Base-by-base conservation (phyloP, 2,113 vertebrate species). In the Lophotis ruficrista region DNA sequence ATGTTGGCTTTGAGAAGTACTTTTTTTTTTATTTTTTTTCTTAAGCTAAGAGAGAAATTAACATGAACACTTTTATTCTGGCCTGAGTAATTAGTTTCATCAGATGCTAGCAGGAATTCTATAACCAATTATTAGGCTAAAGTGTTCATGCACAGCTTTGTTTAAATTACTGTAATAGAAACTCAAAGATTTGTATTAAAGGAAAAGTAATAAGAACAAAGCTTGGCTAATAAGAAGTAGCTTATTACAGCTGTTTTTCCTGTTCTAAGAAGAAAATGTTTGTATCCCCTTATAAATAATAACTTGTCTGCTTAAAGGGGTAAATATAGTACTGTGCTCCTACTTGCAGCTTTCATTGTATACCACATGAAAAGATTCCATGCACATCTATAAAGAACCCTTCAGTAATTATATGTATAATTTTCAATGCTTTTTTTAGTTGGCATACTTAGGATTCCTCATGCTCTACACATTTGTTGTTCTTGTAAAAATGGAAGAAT, bases 381-480 rank as follows among this genome's bases (percentile, higher is more conserved):
- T 37, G 31, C 18, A 31, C 47, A 22, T 68, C 43, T 88, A 3
- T 33, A 56, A 88, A 94, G 47, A 73, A 53, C 24, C 8, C 25
- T 64, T 68, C 33, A 66, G 50, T 93, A 95, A 94, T 83, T 92
- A 30, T 13, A 62, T 43, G 24, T 93, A 27, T 90, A 30, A 86
- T 38, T 88, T 78, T 83, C 60, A 20, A 64, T 91, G 12, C 33
- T 95, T 48, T 96, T 92, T 77, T 89, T 96, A 99, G 99, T 97
- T 99, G 96, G 99, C 99, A 45, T 99, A 99, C 95, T 98, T 99
- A 94, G 98, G 98, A 80, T 99, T 99, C 97, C 98, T 99, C 96
- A 99, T 99, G 99, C 97, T 99, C 76, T 99, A 99, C 97, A 99
- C 99, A 1, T 99, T 98, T 88, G 99, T 99, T 83, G 99, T 99